Percentiles rank a stretch among this genome's conserved stretches.
Evolutionary conservation across 2,113 vertebrate genomes (phyloP).

Genomic region (Microcebus tavaratra): DNA sequence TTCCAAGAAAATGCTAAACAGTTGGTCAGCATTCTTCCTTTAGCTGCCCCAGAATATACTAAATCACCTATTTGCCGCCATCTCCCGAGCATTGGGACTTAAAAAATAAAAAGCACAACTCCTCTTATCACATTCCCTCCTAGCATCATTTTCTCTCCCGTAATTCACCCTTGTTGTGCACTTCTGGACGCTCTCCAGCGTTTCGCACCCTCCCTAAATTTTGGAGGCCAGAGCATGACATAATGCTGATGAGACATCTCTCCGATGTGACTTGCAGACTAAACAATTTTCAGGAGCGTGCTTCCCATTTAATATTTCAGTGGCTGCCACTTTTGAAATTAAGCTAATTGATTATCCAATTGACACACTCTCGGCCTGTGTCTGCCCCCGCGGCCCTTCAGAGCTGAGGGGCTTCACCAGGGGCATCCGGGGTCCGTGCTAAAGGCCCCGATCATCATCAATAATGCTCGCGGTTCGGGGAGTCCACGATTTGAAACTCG

Average conservation of each 20-base stretch:
- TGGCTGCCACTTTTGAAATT: constrained; percentile 60
- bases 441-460: neutral
- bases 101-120: constrained; percentile 16
- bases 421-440: neutral
- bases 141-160: constrained; percentile 30
- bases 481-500: neutral
- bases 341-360: constrained; percentile 56
- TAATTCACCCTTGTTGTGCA: constrained; percentile 13
- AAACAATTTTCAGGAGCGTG: constrained; percentile 49
- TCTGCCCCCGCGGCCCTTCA: neutral
- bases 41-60: neutral
- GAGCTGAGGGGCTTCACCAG: neutral
- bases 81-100: neutral
- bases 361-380: neutral
- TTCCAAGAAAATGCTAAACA: constrained; percentile 41
- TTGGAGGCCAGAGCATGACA: constrained; percentile 48
- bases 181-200: constrained; percentile 54
- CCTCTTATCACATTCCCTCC: constrained; percentile 30
- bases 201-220: constrained; percentile 23
- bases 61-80: constrained; percentile 28
- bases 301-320: constrained; percentile 40
- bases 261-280: constrained; percentile 49
- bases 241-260: constrained; percentile 55
- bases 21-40: constrained; percentile 52
- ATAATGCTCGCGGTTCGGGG: neutral